Evolutionary conservation across 2,888 invertebrate species (phyloP), one percentile per base, ranked within the genome.

Genomic region (Carabus problematicus): DNA sequence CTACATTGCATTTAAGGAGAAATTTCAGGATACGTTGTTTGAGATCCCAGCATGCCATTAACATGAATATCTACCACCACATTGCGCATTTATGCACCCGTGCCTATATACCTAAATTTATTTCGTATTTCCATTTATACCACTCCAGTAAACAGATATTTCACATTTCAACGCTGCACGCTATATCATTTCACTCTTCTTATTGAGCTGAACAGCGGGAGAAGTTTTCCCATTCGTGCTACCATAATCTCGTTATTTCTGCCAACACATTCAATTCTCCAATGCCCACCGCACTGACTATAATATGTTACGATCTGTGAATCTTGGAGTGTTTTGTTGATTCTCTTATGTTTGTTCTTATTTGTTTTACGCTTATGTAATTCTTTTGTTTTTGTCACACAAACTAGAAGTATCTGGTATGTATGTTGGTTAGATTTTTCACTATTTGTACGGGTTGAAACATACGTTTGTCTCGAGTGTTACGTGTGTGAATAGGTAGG

Each of bases 281-380:
- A 11, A 14, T 52, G 52, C 16, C 18, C 12, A n/a, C n/a, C n/a
- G n/a, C 52, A 14, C 12, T 52, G 14, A 52, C 52, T 18, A 14
- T 52, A 52, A 52, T 12, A 18, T 14, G 18, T 47, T 47, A 47
- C 52, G 16, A 52, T 18, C 16, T 52, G 52, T 14, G 52, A 52
- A 12, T 12, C 9, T 18, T 16, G 9, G 52, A 52, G 18, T 52
- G 52, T 16, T 45, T 45, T 18, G 52, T 52, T 52, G 52, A 52
- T 52, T 16, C 3, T 18, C 11, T 52, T 52, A 52, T 16, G 14
- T 18, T n/a, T 52, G 19, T 52, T 19, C 12, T 12, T 8, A 14
- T 9, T 52, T 12, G 19, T 11, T 19, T n/a, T 18, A 18, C 19
- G 12, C n/a, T 29, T 29, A 4, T 29, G 11, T 29, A 56, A 19